Percentiles rank a stretch among this genome's conserved stretches.
Evolutionary conservation across 2,888 invertebrate species (phyloP).

Genomic region (Ophioninae sp.): DNA sequence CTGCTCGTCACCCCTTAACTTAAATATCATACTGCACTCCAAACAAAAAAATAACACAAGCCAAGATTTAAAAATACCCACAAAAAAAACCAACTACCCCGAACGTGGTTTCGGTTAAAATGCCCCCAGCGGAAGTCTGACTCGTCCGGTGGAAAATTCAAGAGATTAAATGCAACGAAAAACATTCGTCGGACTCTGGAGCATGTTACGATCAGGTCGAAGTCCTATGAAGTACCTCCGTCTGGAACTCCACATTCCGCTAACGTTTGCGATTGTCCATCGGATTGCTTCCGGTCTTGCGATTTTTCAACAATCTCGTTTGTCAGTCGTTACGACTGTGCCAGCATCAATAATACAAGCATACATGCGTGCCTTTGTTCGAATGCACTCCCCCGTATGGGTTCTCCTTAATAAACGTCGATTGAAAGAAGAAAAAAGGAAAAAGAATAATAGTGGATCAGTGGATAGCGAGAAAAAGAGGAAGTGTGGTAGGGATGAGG

Average conservation of each 20-base stretch:
- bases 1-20: no score
- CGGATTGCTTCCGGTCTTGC: slow-evolving; percentile 24
- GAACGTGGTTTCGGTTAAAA: not conserved
- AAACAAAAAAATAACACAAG: no score
- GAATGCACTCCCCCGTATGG: slow-evolving; percentile 28
- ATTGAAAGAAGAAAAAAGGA: slow-evolving; percentile 42
- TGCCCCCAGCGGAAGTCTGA: not conserved
- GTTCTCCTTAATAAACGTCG: slow-evolving; percentile 52
- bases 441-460: not conserved
- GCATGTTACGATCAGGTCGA: not conserved
- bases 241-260: not conserved
- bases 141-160: not conserved
- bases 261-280: not conserved
- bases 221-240: not conserved
- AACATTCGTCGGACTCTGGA: not conserved
- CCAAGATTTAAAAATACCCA: no score
- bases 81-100: not conserved
- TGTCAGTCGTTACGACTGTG: not conserved
- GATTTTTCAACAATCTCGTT: slow-evolving; percentile 26
- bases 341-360: not conserved
- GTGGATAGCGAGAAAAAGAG: slow-evolving; percentile 15
- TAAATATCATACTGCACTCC: no score
- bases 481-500: not conserved
- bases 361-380: slow-evolving; percentile 21
- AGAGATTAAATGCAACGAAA: not conserved